A percentile compares a stretch with the other conserved stretches of the same genome.
These are phyloP conservation scores for Ranitomeya variabilis DNA, from an alignment of 2,113 vertebrate genomes.

Conservation along the genomic window DNA sequence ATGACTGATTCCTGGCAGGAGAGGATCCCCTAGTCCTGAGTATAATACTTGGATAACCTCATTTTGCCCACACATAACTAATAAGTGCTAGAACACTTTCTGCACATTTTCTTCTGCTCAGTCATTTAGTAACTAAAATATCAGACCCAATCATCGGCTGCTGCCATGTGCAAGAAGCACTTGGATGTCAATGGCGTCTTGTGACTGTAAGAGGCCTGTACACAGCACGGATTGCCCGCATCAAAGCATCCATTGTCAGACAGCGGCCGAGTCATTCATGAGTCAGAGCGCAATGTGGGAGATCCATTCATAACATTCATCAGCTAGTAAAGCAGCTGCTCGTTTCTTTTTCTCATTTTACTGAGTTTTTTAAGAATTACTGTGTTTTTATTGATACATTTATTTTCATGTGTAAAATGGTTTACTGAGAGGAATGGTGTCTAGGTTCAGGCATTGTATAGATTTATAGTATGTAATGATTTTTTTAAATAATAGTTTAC, in stretches of 20 bases:
- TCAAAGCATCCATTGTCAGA: background rate
- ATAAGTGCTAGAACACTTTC: background rate
- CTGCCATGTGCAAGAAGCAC: background rate
- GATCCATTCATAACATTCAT: background rate
- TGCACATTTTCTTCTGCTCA: background rate
- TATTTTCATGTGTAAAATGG: no score
- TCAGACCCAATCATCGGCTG: background rate
- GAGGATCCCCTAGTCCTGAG: background rate
- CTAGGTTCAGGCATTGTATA: no score
- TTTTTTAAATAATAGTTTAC: no score
- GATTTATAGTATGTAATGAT: no score
- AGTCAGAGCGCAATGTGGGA: background rate
- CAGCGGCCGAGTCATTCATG: background rate
- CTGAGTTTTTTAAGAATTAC: no score
- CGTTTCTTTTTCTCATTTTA: no score
- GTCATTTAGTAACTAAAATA: background rate
- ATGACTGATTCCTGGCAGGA: background rate
- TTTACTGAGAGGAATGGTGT: no score
- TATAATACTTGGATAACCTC: background rate
- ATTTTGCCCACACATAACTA: background rate
- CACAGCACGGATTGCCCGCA: background rate
- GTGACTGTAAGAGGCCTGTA: background rate
- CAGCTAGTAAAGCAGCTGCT: no score
- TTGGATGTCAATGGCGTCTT: background rate
- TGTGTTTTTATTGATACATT: no score